Percentiles rank a stretch among this genome's conserved stretches.
These are phyloP conservation scores for Drosophila borborema DNA, from an alignment of 2,888 invertebrate genomes.

Conservation along the genomic window DNA sequence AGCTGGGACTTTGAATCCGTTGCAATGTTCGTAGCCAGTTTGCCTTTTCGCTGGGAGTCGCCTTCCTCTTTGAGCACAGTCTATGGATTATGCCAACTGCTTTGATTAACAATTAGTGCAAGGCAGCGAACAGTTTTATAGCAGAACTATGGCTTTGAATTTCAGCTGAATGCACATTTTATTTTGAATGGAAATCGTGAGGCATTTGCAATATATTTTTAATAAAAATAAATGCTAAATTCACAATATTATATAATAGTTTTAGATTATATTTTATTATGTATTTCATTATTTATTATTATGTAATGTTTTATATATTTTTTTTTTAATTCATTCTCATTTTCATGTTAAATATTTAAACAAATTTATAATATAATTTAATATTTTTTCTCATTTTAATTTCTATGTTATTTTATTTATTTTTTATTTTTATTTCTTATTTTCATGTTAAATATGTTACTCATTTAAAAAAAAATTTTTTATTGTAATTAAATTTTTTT, in stretches of 20 bases:
- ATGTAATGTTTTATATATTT: too few species aligned
- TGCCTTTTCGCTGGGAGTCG: constrained; percentile 24
- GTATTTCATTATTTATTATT: too few species aligned
- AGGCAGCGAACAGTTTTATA: not conserved
- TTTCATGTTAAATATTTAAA: too few species aligned
- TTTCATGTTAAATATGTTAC: too few species aligned
- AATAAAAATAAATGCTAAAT: not conserved
- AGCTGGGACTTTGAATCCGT: constrained; percentile 47
- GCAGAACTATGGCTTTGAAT: not conserved
- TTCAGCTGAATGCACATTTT: not conserved
- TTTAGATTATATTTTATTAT: too few species aligned
- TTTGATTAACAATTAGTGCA: constrained; percentile 5
- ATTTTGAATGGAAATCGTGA: not conserved
- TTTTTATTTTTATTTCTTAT: too few species aligned
- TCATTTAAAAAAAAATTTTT: too few species aligned
- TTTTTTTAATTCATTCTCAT: too few species aligned
- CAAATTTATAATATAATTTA: too few species aligned
- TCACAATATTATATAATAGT: not conserved
- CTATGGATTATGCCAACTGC: not conserved
- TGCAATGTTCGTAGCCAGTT: constrained; percentile 32
- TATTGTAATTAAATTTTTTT: not conserved
- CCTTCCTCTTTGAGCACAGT: not conserved
- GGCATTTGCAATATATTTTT: not conserved
- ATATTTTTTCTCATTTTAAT: too few species aligned
- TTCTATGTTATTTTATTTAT: too few species aligned